Evolutionary conservation across 2,113 vertebrate genomes (phyloP), one percentile per base, ranked within the genome.

Genomic region (Equus quagga): DNA sequence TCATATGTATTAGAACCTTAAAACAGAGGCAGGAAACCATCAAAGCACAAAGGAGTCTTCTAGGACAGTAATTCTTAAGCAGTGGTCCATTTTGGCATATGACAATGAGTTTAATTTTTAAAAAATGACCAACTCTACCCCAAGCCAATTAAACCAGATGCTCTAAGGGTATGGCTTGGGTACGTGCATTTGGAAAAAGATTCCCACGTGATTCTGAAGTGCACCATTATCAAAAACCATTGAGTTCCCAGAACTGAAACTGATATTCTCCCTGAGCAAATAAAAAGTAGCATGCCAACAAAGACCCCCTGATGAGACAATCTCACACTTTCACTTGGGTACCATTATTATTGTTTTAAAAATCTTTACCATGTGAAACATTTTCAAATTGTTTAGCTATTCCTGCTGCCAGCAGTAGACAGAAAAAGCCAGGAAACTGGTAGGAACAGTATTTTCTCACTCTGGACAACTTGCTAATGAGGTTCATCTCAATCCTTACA

Each of bases 401-500:
- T 75, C 60, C 54, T 44, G 36, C 21, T 86, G 60, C 24, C 88
- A 70, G 26, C 72, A 75, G 72, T 64, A 44, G 79, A 56, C 8
- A 80, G 41, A 49, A 70, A 93, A 84, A 76, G 19, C 64, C 60
- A 72, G 84, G 69, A 62, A 83, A 78, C 21, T 78, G 12, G 33
- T 64, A 49, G 41, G 72, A 89, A 72, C 28, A 44, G 23, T 78
- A 26, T 93, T 95, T 93, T 93, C 95, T 94, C 93, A 94, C 89
- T 85, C 49, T 84, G 87, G 92, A 95, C 86, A 97, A 93, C 79
- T 89, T 96, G 89, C n/a, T 97, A 96, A 98, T 95, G 76, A 96
- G 80, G 64, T 93, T 89, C 96, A 87, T 95, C 91, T 87, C 69
- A 72, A 75, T 23, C 54, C 65, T 44, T 91, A 69, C 4, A 56